These are phyloP conservation scores for Drosophila dives DNA, from an alignment of 2,888 invertebrate species.

Conservation along the genomic window DNA sequence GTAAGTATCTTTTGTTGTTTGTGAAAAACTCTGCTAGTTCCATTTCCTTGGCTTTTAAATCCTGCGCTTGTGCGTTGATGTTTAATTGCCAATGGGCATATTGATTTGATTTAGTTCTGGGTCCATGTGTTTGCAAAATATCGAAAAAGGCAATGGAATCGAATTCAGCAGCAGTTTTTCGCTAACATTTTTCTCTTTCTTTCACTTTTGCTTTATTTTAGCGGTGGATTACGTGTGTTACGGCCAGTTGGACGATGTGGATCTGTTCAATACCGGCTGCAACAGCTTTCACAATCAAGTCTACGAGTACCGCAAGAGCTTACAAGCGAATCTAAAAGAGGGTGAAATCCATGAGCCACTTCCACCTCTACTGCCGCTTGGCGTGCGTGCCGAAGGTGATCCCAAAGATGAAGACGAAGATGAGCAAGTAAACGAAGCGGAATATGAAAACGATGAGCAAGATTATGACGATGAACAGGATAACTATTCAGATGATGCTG, in stretches of 20 bases:
- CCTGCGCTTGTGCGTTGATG: slow-evolving; percentile 2
- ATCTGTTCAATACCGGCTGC: slow-evolving; percentile 78
- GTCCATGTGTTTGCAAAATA: slow-evolving; percentile 84
- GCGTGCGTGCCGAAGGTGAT: slow-evolving; percentile 68
- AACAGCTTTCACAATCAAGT: slow-evolving; percentile 83
- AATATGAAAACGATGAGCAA: slow-evolving; percentile 38
- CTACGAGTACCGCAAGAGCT: slow-evolving; percentile 82
- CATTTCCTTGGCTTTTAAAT: slow-evolving; percentile 73
- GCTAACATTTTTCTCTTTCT: slow-evolving; percentile 29
- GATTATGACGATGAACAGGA: slow-evolving; percentile 38
- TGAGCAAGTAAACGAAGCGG: slow-evolving; percentile 22
- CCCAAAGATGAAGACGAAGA: slow-evolving; percentile 60
- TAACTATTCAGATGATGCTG: slow-evolving; percentile 54
- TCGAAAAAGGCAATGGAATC: slow-evolving; percentile 82
- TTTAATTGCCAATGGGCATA: slow-evolving; percentile 44
- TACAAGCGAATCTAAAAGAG: slow-evolving; percentile 80
- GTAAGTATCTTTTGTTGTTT: slow-evolving; percentile 65
- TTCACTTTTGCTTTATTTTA: slow-evolving; percentile 54
- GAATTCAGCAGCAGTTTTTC: slow-evolving; percentile 78
- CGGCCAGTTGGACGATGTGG: slow-evolving; percentile 82
- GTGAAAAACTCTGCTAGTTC: slow-evolving; percentile 76
- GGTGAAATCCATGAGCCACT: slow-evolving; percentile 67
- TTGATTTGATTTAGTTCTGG: slow-evolving; percentile 71
- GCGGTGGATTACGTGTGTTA: slow-evolving; percentile 82
- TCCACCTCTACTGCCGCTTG: slow-evolving; percentile 74